Evolutionary conservation across 1,140 invertebrate species (phyloP).

Genomic region (Hetaerina americana): DNA sequence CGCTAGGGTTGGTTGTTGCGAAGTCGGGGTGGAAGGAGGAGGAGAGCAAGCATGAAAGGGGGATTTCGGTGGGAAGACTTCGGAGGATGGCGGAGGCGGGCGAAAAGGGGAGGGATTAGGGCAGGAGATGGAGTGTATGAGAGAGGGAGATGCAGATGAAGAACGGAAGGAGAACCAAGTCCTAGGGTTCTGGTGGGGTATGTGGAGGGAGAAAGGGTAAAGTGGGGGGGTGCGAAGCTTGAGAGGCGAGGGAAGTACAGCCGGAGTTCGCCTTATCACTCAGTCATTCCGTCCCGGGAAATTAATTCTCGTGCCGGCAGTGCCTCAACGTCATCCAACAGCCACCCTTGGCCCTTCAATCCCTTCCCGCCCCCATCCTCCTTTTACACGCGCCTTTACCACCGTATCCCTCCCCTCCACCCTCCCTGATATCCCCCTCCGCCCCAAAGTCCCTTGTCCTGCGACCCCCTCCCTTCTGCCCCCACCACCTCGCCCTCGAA

Average conservation of each 20-base stretch:
- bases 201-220: neutral
- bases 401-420: neutral
- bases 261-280: neutral
- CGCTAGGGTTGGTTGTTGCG: neutral
- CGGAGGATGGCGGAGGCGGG: neutral
- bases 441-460: too few species aligned
- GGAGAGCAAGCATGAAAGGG: too few species aligned
- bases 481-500: too few species aligned
- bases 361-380: neutral
- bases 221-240: too few species aligned
- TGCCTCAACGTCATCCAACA: neutral
- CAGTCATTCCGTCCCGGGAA: neutral
- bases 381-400: too few species aligned
- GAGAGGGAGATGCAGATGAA: neutral
- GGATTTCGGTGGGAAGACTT: too few species aligned
- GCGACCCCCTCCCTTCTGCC: too few species aligned
- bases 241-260: too few species aligned
- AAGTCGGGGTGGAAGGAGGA: neutral
- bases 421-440: neutral
- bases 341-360: too few species aligned
- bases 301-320: neutral
- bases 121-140: neutral
- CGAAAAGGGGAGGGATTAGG: neutral
- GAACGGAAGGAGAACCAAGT: neutral
- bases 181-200: neutral